These are phyloP conservation scores for Xyrauchen texanus DNA, from an alignment of 2,113 vertebrate species.

Conservation along the genomic window DNA sequence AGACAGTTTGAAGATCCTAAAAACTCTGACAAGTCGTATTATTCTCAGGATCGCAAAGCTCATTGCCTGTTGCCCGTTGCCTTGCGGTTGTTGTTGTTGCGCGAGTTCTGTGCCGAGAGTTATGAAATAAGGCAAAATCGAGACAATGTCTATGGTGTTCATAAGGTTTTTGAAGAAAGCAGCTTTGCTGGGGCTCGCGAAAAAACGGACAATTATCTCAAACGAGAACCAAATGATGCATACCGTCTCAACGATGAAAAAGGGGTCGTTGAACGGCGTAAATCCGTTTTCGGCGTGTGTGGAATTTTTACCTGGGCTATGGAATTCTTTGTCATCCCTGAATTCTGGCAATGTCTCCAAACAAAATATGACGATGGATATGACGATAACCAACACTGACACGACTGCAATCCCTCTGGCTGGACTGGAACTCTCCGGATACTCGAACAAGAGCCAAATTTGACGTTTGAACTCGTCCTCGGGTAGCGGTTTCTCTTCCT, in stretches of 20 bases:
- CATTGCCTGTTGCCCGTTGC: slow-evolving; percentile 93
- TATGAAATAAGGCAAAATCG: slow-evolving; percentile 99
- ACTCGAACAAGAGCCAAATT: slow-evolving; percentile 99
- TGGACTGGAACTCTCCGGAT: slow-evolving; percentile 94
- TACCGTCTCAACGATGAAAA: slow-evolving; percentile 98
- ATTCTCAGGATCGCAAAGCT: slow-evolving; percentile 97
- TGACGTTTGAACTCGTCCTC: slow-evolving; percentile 96
- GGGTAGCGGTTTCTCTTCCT: slow-evolving; percentile 90
- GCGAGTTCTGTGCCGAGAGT: slow-evolving; percentile 96
- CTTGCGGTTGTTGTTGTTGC: slow-evolving; percentile 74
- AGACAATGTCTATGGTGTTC: slow-evolving; percentile 98
- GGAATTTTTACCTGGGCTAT: slow-evolving; percentile 79
- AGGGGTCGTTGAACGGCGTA: slow-evolving; percentile 96
- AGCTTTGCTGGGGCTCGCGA: slow-evolving; percentile 92
- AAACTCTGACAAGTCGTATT: slow-evolving; percentile 94
- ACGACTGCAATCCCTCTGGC: slow-evolving; percentile 96
- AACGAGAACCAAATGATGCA: slow-evolving; percentile 99
- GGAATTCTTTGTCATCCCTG: slow-evolving; percentile 88
- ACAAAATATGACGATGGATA: slow-evolving; percentile 98
- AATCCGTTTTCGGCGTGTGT: slow-evolving; percentile 79
- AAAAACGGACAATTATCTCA: slow-evolving; percentile 95
- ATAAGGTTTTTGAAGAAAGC: slow-evolving; percentile 97
- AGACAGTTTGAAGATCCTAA: slow-evolving; percentile 98
- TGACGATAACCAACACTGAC: slow-evolving; percentile 95
- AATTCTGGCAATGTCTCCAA: slow-evolving; percentile 96